These are phyloP conservation scores for Cariama cristata DNA, from an alignment of 2,113 vertebrate species.

Conservation along the genomic window DNA sequence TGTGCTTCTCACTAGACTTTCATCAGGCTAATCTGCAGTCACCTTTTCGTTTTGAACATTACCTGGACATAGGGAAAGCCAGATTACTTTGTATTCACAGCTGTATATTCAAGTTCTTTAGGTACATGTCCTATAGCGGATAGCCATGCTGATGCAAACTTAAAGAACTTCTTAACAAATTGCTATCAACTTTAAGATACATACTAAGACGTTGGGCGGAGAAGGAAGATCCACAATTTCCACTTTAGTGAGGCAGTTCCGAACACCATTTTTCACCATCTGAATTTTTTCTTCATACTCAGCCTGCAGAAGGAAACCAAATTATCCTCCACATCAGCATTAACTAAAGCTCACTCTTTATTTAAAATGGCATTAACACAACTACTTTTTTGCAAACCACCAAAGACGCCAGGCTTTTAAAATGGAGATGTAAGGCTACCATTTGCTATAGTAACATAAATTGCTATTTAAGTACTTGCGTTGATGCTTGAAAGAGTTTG, in stretches of 20 bases:
- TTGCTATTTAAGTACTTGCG: not conserved
- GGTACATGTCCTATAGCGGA: rapidly evolving
- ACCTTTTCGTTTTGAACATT: not conserved
- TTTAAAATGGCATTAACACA: not conserved
- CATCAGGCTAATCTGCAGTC: not conserved
- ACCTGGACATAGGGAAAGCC: not conserved
- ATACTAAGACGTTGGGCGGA: conserved; percentile 64
- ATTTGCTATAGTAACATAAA: not conserved
- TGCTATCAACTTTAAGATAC: not conserved
- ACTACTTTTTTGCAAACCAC: not conserved
- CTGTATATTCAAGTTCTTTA: not conserved
- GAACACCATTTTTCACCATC: conserved; percentile 69
- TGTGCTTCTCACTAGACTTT: not conserved
- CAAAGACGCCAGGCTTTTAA: not conserved
- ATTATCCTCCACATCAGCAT: not conserved
- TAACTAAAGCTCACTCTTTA: not conserved
- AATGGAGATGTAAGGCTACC: rapidly evolving
- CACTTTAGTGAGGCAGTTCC: conserved; percentile 55
- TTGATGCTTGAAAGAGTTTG: not conserved
- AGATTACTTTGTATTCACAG: not conserved
- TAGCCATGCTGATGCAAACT: rapidly evolving
- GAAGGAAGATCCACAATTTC: conserved; percentile 9
- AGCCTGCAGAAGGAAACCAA: conserved; percentile 60
- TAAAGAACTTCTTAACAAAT: not conserved
- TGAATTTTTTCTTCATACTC: conserved; percentile 81